These are phyloP conservation scores for Dipus sagitta DNA, from an alignment of 2,797 vertebrate genomes.

Conservation along the genomic window DNA sequence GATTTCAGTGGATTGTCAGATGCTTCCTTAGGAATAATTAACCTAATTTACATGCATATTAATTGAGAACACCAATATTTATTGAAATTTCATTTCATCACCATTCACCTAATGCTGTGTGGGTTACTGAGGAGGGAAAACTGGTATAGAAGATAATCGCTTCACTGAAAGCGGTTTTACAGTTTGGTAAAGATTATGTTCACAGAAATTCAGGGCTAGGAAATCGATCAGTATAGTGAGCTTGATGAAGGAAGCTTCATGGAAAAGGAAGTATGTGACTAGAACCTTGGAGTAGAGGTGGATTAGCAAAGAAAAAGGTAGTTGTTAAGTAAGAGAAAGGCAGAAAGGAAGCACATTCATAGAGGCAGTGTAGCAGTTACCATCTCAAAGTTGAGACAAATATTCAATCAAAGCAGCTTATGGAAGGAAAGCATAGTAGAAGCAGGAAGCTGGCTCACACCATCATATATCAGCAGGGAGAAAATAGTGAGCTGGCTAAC, in stretches of 20 bases:
- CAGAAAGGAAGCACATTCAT: background rate
- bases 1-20: background rate
- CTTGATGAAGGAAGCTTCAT: background rate
- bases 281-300: background rate
- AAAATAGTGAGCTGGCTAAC: too few species aligned
- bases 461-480: too few species aligned
- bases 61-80: slow-evolving; percentile 44
- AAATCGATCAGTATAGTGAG: background rate
- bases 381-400: too few species aligned
- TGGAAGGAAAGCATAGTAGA: too few species aligned
- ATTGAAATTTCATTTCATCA: background rate
- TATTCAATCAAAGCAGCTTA: too few species aligned
- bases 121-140: slow-evolving; percentile 1
- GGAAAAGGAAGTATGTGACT: background rate
- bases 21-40: slow-evolving; percentile 33
- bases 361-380: background rate
- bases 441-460: too few species aligned
- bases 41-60: slow-evolving; percentile 54
- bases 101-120: background rate
- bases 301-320: background rate
- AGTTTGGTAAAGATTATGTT: background rate
- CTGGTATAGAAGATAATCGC: background rate
- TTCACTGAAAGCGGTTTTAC: slow-evolving; percentile 17
- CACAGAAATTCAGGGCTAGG: background rate
- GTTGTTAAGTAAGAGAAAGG: background rate